Evolutionary conservation across 1,140 invertebrate genomes (phyloP).

Genomic region (Nephila pilipes): DNA sequence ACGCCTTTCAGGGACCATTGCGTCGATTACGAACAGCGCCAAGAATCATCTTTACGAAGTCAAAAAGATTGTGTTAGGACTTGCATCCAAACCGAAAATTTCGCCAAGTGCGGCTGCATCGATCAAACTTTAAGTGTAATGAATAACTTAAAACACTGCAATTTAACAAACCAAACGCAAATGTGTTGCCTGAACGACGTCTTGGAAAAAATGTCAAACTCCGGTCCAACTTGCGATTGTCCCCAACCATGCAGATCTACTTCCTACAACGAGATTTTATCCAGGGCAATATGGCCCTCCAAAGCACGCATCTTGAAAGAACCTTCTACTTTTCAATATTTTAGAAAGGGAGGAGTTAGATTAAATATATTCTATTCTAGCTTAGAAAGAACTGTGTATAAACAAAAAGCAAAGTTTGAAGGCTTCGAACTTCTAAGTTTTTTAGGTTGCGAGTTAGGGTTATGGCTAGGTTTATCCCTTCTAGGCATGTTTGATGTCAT

Average conservation of each 20-base stretch:
- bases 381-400: neutral
- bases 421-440: neutral
- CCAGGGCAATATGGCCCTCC: neutral
- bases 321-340: neutral
- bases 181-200: constrained; percentile 27
- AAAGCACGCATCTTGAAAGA: neutral
- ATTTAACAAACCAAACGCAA: neutral
- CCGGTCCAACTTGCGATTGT: neutral
- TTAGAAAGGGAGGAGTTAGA: neutral
- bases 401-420: constrained; percentile 20
- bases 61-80: neutral
- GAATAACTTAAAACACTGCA: neutral
- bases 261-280: neutral
- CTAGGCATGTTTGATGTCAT: neutral
- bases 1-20: constrained; percentile 46
- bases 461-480: constrained; percentile 22
- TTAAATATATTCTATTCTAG: constrained; percentile 1
- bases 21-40: neutral
- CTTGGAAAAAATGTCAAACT: neutral
- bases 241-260: neutral
- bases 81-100: constrained; percentile 30
- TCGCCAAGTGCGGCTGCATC: neutral
- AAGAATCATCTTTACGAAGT: neutral
- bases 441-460: neutral
- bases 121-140: neutral